phyloP scores from a whole-genome alignment of 2,888 invertebrate species.

The Parnassius orleans region DNA sequence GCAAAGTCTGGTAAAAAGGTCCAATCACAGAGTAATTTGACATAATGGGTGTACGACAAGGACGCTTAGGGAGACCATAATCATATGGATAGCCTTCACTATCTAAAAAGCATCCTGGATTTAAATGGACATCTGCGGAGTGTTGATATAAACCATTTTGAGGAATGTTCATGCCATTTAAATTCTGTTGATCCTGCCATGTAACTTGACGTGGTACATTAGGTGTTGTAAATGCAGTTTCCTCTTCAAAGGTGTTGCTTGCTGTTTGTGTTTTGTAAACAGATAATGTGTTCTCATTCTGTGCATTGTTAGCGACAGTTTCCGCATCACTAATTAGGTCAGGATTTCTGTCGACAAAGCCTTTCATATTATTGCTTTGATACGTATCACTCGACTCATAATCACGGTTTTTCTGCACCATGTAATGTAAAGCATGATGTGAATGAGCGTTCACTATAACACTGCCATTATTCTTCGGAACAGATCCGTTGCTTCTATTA shows the following conservation, averaged over 20 bases:
- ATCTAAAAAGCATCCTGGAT: conserved; percentile 88
- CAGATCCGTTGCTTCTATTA: conserved; percentile 68
- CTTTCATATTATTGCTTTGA: conserved; percentile 74
- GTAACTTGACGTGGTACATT: conserved; percentile 77
- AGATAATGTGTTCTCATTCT: conserved; percentile 71
- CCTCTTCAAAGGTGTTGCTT: conserved; percentile 67
- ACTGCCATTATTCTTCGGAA: conserved; percentile 80
- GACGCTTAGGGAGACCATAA: conserved; percentile 86
- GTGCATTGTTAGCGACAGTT: conserved; percentile 76
- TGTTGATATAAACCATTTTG: conserved; percentile 82
- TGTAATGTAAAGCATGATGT: conserved; percentile 79
- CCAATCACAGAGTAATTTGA: conserved; percentile 69
- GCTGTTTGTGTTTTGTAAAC: conserved; percentile 69
- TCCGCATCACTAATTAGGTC: conserved; percentile 90
- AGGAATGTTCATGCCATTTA: conserved; percentile 69
- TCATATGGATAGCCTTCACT: conserved; percentile 90
- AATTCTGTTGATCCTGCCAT: conserved; percentile 76
- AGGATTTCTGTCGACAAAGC: conserved; percentile 86
- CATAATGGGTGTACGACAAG: conserved; percentile 69
- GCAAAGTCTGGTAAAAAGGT: conserved; percentile 87
- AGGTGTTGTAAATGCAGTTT: conserved; percentile 65
- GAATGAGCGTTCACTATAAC: conserved; percentile 79
- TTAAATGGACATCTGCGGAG: conserved; percentile 87
- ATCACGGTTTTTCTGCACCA: conserved; percentile 73
- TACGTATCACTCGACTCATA: conserved; percentile 79